Percentiles rank a stretch among this genome's conserved stretches.
These are phyloP conservation scores for Psylliodes chrysocephalus DNA, from an alignment of 2,888 invertebrate genomes.

Conservation along the genomic window DNA sequence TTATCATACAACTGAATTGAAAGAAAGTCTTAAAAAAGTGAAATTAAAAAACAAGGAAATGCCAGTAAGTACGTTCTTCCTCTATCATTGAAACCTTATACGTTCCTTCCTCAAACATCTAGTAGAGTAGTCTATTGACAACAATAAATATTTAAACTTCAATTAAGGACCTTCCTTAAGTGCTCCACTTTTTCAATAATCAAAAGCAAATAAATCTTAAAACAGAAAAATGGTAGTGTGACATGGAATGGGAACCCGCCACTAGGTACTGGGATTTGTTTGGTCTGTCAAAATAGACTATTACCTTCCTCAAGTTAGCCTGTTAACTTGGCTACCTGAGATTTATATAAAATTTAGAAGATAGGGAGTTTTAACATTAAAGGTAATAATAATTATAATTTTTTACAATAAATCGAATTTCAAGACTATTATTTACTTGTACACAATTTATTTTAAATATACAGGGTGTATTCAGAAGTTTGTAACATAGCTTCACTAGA, in stretches of 20 bases:
- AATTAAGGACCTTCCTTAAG: slow-evolving; percentile 41
- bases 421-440: too few relatives aligned
- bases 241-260: slow-evolving; percentile 23
- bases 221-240: slow-evolving; percentile 4
- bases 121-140: slow-evolving; percentile 35
- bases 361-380: too few relatives aligned
- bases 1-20: too few relatives aligned
- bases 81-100: slow-evolving; percentile 33
- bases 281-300: slow-evolving; percentile 25
- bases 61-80: slow-evolving; percentile 20
- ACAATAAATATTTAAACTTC: slow-evolving; percentile 41
- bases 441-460: too few relatives aligned
- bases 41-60: slow-evolving; percentile 31
- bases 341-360: neutral
- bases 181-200: slow-evolving; percentile 40
- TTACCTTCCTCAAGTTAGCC: neutral
- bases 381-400: too few relatives aligned
- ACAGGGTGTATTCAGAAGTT: too few relatives aligned
- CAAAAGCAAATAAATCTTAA: slow-evolving; percentile 30
- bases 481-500: too few relatives aligned
- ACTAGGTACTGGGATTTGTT: slow-evolving; percentile 25
- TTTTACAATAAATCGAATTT: too few relatives aligned
- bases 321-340: neutral
- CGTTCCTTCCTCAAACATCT: slow-evolving; percentile 27
- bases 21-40: too few relatives aligned